Percentiles rank a stretch among this genome's conserved stretches.
These are phyloP conservation scores for Agelaius tricolor DNA, from an alignment of 2,113 vertebrate genomes.

Conservation along the genomic window DNA sequence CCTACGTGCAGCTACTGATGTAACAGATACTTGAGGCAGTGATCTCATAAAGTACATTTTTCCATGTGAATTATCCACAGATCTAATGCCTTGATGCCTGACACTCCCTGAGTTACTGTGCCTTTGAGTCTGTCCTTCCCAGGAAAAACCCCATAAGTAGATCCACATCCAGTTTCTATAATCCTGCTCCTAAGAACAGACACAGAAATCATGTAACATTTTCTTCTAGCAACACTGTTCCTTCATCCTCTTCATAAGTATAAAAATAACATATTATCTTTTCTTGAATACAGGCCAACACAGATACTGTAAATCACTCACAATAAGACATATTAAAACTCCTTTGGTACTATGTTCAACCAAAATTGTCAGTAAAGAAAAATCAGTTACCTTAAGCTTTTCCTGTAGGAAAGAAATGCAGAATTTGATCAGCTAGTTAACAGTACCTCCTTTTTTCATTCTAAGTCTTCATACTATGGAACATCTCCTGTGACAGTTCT, in stretches of 20 bases:
- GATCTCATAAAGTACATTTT: not conserved
- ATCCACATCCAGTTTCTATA: not conserved
- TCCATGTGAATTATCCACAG: not conserved
- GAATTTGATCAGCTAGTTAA: not conserved
- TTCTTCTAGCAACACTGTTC: constrained; percentile 6
- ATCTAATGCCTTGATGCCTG: not conserved
- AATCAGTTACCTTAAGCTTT: not conserved
- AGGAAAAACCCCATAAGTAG: not conserved
- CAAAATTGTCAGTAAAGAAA: not conserved
- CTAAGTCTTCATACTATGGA: not conserved
- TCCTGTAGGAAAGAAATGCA: not conserved
- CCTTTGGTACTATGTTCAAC: not conserved
- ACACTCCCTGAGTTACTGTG: not conserved
- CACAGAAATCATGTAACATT: not conserved
- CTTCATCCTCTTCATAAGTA: constrained; percentile 7
- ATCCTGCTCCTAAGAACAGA: constrained; percentile 14
- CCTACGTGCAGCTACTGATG: not conserved
- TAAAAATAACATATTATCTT: constrained; percentile 33
- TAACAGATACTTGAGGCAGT: not conserved
- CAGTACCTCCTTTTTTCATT: not conserved
- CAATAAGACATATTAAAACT: not conserved
- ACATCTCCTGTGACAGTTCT: not conserved
- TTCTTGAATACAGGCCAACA: not conserved
- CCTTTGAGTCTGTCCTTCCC: not conserved
- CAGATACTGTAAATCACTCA: constrained; percentile 13